Conservation (phyloP, 2,797 vertebrate species). For the Forpus xanthops region DNA sequence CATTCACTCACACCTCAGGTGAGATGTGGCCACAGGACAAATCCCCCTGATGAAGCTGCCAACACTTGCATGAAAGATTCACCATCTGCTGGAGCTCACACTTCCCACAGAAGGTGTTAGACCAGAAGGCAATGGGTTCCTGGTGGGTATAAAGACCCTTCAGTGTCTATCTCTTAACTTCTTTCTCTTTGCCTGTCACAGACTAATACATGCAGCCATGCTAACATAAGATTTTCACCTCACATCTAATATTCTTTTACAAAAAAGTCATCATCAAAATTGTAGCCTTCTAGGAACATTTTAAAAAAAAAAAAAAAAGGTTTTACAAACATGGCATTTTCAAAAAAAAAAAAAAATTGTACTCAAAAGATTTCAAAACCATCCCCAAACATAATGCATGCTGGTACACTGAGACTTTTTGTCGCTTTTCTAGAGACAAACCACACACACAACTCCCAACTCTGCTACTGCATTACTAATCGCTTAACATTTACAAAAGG, state of each 20-base stretch:
- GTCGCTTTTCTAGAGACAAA: neutral
- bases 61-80: neutral
- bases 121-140: neutral
- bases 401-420: neutral
- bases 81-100: neutral
- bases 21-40: accelerated
- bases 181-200: neutral
- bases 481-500: neutral
- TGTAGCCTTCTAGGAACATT: neutral
- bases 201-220: neutral
- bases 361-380: neutral
- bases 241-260: neutral
- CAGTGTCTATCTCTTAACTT: neutral
- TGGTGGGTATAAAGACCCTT: neutral
- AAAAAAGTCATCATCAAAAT: neutral
- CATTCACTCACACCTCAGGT: neutral
- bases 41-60: neutral
- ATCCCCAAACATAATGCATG: neutral
- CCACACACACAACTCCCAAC: neutral
- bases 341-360: neutral
- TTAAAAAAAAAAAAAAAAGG: neutral
- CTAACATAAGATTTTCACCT: neutral
- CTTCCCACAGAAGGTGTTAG: neutral
- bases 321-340: neutral
- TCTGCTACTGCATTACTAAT: neutral